Evolutionary conservation across 2,113 vertebrate species (phyloP).

Genomic region (Mixornis gularis): DNA sequence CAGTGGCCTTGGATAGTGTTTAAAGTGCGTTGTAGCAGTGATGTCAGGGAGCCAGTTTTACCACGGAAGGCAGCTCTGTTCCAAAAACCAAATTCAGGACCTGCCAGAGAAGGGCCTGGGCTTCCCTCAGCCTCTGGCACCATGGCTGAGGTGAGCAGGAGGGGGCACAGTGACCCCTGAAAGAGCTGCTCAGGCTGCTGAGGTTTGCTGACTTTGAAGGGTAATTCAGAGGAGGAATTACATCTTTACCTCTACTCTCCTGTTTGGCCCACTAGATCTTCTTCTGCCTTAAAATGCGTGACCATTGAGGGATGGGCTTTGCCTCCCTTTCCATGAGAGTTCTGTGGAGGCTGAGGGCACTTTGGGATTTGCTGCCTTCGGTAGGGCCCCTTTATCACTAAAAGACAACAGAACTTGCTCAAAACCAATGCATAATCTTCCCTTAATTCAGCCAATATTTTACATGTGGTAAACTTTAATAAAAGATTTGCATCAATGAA

Average conservation of each 20-base stretch:
- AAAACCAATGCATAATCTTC: background rate
- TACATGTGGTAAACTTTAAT: background rate
- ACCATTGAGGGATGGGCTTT: background rate
- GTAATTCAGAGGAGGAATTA: background rate
- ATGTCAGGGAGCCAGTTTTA: background rate
- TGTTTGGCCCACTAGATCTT: background rate
- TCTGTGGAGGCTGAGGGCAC: background rate
- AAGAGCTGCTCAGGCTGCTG: background rate
- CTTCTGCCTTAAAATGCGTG: background rate
- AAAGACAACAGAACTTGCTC: background rate
- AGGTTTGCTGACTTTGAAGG: background rate
- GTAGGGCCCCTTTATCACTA: background rate
- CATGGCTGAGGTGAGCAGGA: background rate
- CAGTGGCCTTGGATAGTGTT: background rate
- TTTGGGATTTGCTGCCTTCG: background rate
- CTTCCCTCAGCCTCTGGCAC: background rate
- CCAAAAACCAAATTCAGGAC: rapidly evolving
- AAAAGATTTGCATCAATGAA: background rate
- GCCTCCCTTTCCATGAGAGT: background rate
- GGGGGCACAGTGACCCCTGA: no score
- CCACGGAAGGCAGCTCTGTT: background rate
- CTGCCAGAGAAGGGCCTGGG: background rate
- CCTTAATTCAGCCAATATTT: background rate
- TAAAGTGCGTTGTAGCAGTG: rapidly evolving
- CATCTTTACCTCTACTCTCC: no score